phyloP scores from a whole-genome alignment of 2,888 invertebrate species.

The Tetropium fuscum region DNA sequence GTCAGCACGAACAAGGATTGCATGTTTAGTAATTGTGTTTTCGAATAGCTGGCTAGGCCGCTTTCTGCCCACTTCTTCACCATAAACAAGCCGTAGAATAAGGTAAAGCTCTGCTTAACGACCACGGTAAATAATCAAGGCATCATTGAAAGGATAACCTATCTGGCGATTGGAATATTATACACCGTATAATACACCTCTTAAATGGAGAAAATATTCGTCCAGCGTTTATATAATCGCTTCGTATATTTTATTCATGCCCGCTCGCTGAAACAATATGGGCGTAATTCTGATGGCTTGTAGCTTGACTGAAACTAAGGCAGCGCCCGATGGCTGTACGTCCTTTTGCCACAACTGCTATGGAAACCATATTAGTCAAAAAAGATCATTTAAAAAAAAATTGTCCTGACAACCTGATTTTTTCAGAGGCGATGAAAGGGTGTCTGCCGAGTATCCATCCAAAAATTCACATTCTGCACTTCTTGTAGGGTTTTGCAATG shows the following conservation, averaged over 20 bases:
- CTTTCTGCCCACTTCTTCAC: conserved; percentile 20
- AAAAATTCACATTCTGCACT: too few species aligned
- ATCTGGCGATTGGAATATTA: conserved; percentile 27
- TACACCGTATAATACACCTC: conserved; percentile 16
- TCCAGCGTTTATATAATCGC: conserved; percentile 2
- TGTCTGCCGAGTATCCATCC: too few species aligned
- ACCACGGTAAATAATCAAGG: conserved; percentile 22
- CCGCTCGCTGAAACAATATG: conserved; percentile 6
- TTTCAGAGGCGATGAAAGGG: too few species aligned
- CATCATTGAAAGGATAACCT: conserved; percentile 29
- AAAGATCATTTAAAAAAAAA: too few species aligned
- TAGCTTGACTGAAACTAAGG: too few species aligned
- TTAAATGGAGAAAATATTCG: conserved; percentile 7
- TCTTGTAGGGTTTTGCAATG: too few species aligned
- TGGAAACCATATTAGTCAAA: too few species aligned
- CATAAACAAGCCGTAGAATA: conserved; percentile 24
- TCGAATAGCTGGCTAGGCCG: conserved; percentile 24
- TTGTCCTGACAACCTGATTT: too few species aligned
- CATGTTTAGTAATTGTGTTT: conserved; percentile 32
- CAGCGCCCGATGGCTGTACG: too few species aligned
- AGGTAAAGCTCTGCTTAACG: conserved; percentile 22
- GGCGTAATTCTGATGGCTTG: too few species aligned
- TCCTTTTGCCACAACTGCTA: too few species aligned
- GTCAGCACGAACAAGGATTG: conserved; percentile 31
- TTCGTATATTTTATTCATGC: conserved; percentile 6